Evolutionary conservation across 2,888 invertebrate species (phyloP), one percentile per base, ranked within the genome.

Genomic region (Adelphocoris suturalis): DNA sequence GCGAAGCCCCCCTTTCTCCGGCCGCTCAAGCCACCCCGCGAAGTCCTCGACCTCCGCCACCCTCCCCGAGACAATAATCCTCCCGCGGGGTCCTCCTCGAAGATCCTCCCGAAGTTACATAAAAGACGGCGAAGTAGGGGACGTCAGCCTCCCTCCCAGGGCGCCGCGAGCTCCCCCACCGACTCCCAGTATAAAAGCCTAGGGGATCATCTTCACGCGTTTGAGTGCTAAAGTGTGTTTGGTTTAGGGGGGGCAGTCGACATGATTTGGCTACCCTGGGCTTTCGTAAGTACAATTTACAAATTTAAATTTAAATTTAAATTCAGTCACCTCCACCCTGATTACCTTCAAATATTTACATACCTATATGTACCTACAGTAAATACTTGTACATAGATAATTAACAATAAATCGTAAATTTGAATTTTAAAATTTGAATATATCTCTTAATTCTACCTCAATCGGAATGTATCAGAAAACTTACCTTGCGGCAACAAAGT

Each of bases 261-360:
- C 19, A 88, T 88, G 88, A 88, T 88, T 88, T 88, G 88, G 88
- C 88, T 88, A 48, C 88, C 88, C 88, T 88, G 88, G 88, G 88
- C 88, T 27, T 76, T 88, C 55, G 88, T 88, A 55, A 88, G 88
- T 88, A 76, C 76, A 88, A 76, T 46, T 75, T 75, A 37, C 28
- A 57, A 85, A 68, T 86, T 85, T 55, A 7, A 27, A 55, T 52
- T n/a, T 46, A 37, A 46, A 11, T 16, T 46, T 47, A 80, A 80
- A n/a, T n/a, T n/a, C n/a, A n/a, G n/a, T 46, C 11, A 37, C 75
- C 52, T 2, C 52, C 16, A 13, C 12, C 52, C 52, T 37, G 37
- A 37, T 37, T 7, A 37, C 37, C 37, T 7, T 7, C 37, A 37
- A 4, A 7, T 7, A 37, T 4, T 7, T 37, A 37, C 3, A 37